Evolutionary conservation across 2,888 invertebrate species (phyloP), one percentile per base, ranked within the genome.

Genomic region (Allacma fusca): DNA sequence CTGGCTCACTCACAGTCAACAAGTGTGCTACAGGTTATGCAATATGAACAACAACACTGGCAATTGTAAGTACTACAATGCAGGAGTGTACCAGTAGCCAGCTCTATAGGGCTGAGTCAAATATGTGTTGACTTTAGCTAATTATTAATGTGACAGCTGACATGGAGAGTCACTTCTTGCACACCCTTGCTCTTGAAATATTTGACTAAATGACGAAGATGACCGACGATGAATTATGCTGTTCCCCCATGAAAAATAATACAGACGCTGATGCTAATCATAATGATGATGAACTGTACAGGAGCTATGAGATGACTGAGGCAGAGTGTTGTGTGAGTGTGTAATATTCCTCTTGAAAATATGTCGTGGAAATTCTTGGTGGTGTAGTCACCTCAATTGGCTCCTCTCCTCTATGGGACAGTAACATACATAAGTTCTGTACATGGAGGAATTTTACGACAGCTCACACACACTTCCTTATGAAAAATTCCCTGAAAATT

Each of bases 141-240:
- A 74, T 74, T 43, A 74, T 74, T 74, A 43, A 74, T 74, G 74
- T 74, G 74, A 65, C 74, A 74, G 65, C n/a, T 26, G 34, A 74
- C 43, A 74, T 65, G n/a, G 65, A 74, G 64, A 34, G 12, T 59
- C 43, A 28, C 43, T 69, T 43, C 23, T 57, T 12, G 13, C 9
- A 26, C 7, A 13, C 23, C 21, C 29, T 44, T 74, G 65, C 40
- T 40, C 74, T 74, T 74, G 74, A 73, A 65, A 64, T 74, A n/a
- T 74, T 73, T 19, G 21, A 21, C 28, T 29, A 59, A 62, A 62
- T 62, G 57, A 59, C 24, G 16, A 57, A 72, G 43, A 50, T 43
- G 72, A 19, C 72, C 72, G 72, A 43, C 59, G 28, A 40, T 67
- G 67, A 67, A 29, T 28, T n/a, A 50, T 50, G 50, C 50, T 50